Base-by-base conservation (phyloP, 2,113 vertebrate species). In the Microcebus tavaratra region DNA sequence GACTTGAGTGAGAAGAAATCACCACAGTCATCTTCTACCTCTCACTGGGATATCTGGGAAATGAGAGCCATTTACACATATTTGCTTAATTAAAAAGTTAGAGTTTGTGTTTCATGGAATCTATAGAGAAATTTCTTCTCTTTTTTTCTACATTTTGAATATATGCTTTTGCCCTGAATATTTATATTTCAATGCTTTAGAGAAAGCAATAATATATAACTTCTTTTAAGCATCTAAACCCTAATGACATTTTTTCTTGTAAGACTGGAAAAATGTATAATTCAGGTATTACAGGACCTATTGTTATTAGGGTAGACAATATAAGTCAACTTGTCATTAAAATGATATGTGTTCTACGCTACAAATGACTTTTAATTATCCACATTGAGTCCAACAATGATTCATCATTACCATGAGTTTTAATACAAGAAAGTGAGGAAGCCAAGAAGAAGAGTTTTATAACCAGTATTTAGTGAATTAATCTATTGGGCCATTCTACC, bases 21-120 rank as follows among this genome's bases (percentile, higher is more conserved):
- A 12, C 20, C 23, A 61, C 61, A 75, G 61, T 39, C 45, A 50
- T 50, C 36, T 23, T 13, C 4, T 5, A 76, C 53, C 70, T 14
- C 88, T 85, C 81, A 59, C 90, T 92, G 90, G 76, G 88, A 94
- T 15, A 87, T 21, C 68, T 88, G 70, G 88, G 39, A 80, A 87
- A 92, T 29, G 13, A 93, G 50, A 18, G 10, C 59, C 68, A 78
- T 76, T 78, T 96, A 76, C 21, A 90, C 53, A 90, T n/a, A 96
- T 88, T 81, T 78, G n/a, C 68, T 81, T 90, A 89, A 96, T 92
- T 92, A 80, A 95, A 92, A 96, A 94, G 53, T 90, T 92, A 68
- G 4, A 82, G 57, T 92, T 53, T 91, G 31, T 53, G 53, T 92
- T 90, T 88, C 61, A 50, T 48, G 61, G 53, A 89, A 39, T 82